phyloP scores from a whole-genome alignment of 2,113 vertebrate genomes.

The Cavia aperea region DNA sequence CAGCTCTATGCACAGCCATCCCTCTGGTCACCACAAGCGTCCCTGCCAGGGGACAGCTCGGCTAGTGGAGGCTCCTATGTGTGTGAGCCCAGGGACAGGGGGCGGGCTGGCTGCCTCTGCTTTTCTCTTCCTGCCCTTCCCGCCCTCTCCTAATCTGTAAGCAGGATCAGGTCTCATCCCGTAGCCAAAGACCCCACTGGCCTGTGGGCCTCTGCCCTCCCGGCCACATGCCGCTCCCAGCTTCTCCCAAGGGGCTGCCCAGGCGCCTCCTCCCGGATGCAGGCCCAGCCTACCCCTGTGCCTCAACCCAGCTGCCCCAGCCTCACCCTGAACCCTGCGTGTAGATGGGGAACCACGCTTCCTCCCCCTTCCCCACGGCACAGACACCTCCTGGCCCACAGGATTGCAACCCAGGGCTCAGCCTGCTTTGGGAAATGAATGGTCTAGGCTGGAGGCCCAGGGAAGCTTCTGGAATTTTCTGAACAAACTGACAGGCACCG shows the following conservation, averaged over 20 bases:
- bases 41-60: background rate
- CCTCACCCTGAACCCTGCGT: background rate
- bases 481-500: background rate
- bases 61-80: background rate
- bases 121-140: background rate
- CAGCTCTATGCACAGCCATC: background rate
- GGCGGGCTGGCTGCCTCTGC: background rate
- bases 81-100: background rate
- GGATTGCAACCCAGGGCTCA: background rate
- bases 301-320: background rate
- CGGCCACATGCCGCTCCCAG: background rate
- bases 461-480: background rate
- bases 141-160: background rate
- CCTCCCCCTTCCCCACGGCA: background rate
- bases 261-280: background rate
- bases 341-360: background rate
- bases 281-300: rapidly evolving
- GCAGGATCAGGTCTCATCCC: background rate
- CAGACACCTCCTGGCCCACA: background rate
- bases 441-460: background rate
- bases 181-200: too few species aligned
- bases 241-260: background rate
- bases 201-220: background rate
- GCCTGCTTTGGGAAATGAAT: background rate
- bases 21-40: background rate